phyloP scores from a whole-genome alignment of 2,113 vertebrate genomes.

The Australoheros scitulus region DNA sequence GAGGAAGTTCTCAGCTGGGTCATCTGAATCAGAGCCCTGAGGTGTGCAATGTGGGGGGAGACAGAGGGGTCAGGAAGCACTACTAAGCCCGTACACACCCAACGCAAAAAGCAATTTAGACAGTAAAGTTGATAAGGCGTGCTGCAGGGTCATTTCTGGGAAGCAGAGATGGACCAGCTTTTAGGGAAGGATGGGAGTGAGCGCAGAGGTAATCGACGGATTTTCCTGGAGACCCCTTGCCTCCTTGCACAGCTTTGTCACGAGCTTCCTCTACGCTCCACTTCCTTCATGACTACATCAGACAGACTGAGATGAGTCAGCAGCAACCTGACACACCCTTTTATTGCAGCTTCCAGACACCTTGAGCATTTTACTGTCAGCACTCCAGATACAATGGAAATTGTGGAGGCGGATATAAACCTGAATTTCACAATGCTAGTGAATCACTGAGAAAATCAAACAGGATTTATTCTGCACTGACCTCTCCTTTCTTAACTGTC shows the following conservation, averaged over 20 bases:
- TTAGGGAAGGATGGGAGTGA: conserved; percentile 66
- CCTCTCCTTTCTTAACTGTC: conserved; percentile 95
- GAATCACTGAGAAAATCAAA: neutral
- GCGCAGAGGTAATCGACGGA: conserved; percentile 14
- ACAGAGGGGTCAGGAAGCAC: conserved; percentile 28
- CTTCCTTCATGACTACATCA: conserved; percentile 57
- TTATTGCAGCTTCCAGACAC: conserved; percentile 59
- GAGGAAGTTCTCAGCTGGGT: conserved; percentile 58
- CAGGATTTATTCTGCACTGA: conserved; percentile 63
- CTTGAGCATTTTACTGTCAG: conserved; percentile 43
- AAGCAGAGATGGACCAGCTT: conserved; percentile 37
- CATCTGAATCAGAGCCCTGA: conserved; percentile 48
- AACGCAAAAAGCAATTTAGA: conserved; percentile 13
- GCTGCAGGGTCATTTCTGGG: conserved; percentile 62
- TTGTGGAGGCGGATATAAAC: neutral
- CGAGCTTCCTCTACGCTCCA: conserved; percentile 59
- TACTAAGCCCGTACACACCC: conserved; percentile 17
- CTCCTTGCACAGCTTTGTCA: conserved; percentile 56
- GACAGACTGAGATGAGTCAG: conserved; percentile 69
- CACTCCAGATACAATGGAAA: conserved; percentile 7
- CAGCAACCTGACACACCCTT: conserved; percentile 55
- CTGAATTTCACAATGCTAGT: neutral
- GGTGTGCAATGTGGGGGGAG: neutral
- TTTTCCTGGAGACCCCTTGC: conserved; percentile 61
- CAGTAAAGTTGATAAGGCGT: conserved; percentile 25